Base-by-base conservation (phyloP, 2,888 invertebrate species). In the Chrysomela aeneicollis region DNA sequence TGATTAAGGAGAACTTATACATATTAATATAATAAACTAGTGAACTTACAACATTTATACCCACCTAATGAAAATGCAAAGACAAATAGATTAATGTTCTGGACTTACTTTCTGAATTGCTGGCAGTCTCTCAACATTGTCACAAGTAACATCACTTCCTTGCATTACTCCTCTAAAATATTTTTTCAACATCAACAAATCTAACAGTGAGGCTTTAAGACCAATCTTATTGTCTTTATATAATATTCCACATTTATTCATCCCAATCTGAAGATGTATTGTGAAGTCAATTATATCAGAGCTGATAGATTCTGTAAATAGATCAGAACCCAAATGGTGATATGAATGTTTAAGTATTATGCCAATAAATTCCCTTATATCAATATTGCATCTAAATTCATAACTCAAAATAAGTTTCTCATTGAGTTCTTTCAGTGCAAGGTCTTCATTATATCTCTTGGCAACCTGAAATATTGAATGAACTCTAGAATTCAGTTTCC, bases 311-410 rank as follows among this genome's bases (percentile, higher is more conserved):
- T 75, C 69, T 15, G 73, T 67, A 59, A 79, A 74, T 21, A 71
- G 55, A 59, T 77, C 74, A 2, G 76, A 64, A 61, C 77, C 73
- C 32, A 79, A 64, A 60, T 73, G 74, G 59, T 81, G 78, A 62
- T 79, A 80, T 30, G 75, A 76, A 68, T 81, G 78, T 69, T 74
- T 74, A 53, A 79, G 68, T 47, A 80, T 57, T 2, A 62, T 53
- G 62, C 77, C 69, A 15, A 78, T 68, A 66, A 81, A 76, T 42
- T 71, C 69, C 46, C 70, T 68, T 9, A 65, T 63, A 53, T 67
- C 68, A 18, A 73, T 66, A 46, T 71, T 63, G 62, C 73, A 77
- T 50, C 59, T 64, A 63, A 78, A 67, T 54, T 71, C 67, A 61
- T 74, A 77, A 49, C 76, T 74, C 32, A 75, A 32, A 12, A 55